Percentiles rank a stretch among this genome's conserved stretches.
Evolutionary conservation across 2,888 invertebrate species (phyloP).

Genomic region (Coenonympha arcania): DNA sequence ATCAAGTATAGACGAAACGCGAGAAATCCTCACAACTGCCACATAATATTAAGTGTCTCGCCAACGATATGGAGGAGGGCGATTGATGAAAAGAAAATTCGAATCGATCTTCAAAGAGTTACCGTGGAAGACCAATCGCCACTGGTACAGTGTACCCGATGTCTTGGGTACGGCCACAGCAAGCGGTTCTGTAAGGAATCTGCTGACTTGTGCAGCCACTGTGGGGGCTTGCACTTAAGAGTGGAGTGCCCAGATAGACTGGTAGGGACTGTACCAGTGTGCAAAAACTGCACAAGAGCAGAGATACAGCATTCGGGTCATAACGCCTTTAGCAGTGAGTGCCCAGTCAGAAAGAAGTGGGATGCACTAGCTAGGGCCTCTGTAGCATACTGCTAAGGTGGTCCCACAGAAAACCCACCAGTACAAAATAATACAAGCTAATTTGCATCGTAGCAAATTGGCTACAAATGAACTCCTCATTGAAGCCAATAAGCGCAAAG

Average conservation of each 20-base stretch:
- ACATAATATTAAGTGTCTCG: too few relatives aligned
- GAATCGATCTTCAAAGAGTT: too few relatives aligned
- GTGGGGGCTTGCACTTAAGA: slow-evolving; percentile 6
- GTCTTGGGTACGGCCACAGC: slow-evolving; percentile 3
- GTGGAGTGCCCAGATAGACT: neutral
- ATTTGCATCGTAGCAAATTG: neutral
- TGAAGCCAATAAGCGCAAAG: neutral
- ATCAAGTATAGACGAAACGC: too few relatives aligned
- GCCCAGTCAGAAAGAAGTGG: too few relatives aligned
- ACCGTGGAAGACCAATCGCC: neutral
- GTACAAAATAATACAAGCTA: neutral
- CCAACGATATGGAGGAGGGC: too few relatives aligned
- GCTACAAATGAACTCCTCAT: neutral
- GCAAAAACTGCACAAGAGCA: too few relatives aligned
- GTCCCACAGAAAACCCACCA: neutral
- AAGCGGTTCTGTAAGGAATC: slow-evolving; percentile 3
- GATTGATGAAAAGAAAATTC: too few relatives aligned
- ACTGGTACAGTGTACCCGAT: neutral
- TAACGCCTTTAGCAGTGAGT: too few relatives aligned
- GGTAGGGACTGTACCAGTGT: neutral
- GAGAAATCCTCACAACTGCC: too few relatives aligned
- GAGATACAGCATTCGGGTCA: too few relatives aligned
- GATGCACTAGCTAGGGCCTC: too few relatives aligned
- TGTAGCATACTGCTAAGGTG: too few relatives aligned
- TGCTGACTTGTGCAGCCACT: slow-evolving; percentile 13